Evolutionary conservation across 2,888 invertebrate genomes (phyloP), one percentile per base, ranked within the genome.

Genomic region (Coelinius sp.): DNA sequence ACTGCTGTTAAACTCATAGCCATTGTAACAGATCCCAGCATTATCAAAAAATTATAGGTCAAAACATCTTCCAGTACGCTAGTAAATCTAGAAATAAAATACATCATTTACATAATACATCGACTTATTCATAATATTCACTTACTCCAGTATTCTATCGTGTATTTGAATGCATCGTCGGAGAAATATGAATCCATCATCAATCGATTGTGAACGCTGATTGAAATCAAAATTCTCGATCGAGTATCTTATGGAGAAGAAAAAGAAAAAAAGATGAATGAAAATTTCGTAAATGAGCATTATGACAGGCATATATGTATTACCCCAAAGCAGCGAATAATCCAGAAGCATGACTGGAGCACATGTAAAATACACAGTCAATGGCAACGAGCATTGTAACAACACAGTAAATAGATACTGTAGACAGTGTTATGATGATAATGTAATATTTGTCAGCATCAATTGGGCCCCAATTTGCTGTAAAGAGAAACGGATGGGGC

Each of bases 301-400:
- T 6, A 0, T 1, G 8, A 24, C n/a, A 25, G 44, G n/a, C 2
- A 22, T 2, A 64, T 22, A 6, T 46, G 4, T 10, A n/a, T 65
- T 59, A 73, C 73, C 70, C 65, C 4, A 73, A 27, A 3, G 62
- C 31, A 22, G 44, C 65, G 64, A 73, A 73, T 52, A 71, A 68
- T n/a, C 68, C 67, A 41, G 71, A 73, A 12, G 14, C 53, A 56
- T 73, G 73, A n/a, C 64, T 22, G 10, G 56, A 52, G n/a, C 59
- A 46, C 5, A 53, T 24, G 20, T 71, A 59, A 5, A 68, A 68
- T 22, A 65, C 20, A 5, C 53, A 20, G 49, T 74, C 73, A 12
- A 38, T 22, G 8, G 68, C 70, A 46, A 35, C 31, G 14, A 59
- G 46, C n/a, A 35, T 22, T 2, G 56, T 38, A 1, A 62, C 22